phyloP scores from a whole-genome alignment of 1,140 invertebrate genomes.

The Diorhabda carinulata region DNA sequence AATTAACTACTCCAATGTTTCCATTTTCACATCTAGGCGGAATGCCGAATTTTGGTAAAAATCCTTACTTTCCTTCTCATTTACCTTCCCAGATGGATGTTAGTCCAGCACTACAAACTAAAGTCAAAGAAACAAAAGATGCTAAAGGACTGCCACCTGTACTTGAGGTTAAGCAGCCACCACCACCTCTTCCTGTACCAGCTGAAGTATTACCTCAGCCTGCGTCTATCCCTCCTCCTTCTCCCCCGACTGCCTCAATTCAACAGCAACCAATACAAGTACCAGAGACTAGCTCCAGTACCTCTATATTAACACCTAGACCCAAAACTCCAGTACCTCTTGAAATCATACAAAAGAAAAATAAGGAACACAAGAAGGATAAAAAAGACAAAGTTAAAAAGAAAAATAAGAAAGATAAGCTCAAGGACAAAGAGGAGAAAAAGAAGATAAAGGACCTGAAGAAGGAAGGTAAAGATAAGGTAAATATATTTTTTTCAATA shows the following conservation, averaged over 20 bases:
- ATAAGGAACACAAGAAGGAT: conserved; percentile 67
- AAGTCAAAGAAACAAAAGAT: conserved; percentile 22
- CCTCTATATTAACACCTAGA: conserved; percentile 6
- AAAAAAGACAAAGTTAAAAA: conserved; percentile 63
- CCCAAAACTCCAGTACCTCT: conserved; percentile 27
- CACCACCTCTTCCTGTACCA: conserved; percentile 19
- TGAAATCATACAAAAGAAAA: conserved; percentile 40
- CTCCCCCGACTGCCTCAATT: conserved; percentile 27
- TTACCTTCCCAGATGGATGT: conserved; percentile 47
- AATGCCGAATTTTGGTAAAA: conserved; percentile 51
- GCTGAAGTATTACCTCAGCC: conserved; percentile 11
- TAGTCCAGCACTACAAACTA: conserved; percentile 35
- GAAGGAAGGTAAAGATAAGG: conserved; percentile 49
- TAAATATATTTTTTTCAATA: background rate
- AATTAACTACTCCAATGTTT: conserved; percentile 54
- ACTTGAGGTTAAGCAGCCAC: conserved; percentile 7
- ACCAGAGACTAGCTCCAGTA: conserved; percentile 15
- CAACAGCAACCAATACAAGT: conserved; percentile 19
- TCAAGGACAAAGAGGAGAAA: conserved; percentile 56
- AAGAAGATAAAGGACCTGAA: conserved; percentile 56
- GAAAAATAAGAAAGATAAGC: conserved; percentile 56
- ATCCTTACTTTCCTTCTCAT: conserved; percentile 50
- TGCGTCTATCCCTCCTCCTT: conserved; percentile 15
- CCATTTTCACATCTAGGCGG: conserved; percentile 47
- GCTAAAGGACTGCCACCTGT: background rate